phyloP scores from a whole-genome alignment of 1,140 invertebrate genomes.

The Globodera rostochiensis region DNA sequence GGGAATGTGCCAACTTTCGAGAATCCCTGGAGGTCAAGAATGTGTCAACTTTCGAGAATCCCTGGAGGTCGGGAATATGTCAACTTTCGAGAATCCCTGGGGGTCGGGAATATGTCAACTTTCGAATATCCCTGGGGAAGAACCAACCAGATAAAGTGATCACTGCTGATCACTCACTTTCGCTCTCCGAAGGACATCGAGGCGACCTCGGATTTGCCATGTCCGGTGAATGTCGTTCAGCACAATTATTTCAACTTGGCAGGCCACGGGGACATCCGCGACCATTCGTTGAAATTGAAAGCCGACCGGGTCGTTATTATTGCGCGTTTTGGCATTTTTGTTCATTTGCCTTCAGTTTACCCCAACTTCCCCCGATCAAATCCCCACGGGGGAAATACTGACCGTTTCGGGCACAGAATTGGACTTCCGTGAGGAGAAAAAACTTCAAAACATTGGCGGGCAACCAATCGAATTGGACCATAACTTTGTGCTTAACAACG shows the following conservation, averaged over 20 bases:
- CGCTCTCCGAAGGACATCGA: conserved; percentile 10
- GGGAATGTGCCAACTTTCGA: not conserved
- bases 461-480: conserved; percentile 20
- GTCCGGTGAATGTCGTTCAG: conserved; percentile 24
- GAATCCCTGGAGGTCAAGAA: not conserved
- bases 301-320: not conserved
- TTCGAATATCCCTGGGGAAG: no score
- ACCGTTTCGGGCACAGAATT: conserved; percentile 11
- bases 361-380: not conserved
- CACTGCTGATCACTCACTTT: conserved; percentile 1
- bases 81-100: no score
- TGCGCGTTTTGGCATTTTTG: not conserved
- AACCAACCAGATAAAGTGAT: not conserved
- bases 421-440: conserved; percentile 18
- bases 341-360: conserved; percentile 21
- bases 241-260: conserved; percentile 29
- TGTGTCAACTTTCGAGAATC: not conserved
- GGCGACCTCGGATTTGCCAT: conserved; percentile 20
- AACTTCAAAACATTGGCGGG: not conserved
- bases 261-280: conserved; percentile 10
- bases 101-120: no score
- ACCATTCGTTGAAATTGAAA: conserved; percentile 16
- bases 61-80: no score
- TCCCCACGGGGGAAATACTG: conserved; percentile 21
- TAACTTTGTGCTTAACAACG: conserved; percentile 22